phyloP scores from a whole-genome alignment of 2,888 invertebrate genomes.

The Diadegma fenestrale region DNA sequence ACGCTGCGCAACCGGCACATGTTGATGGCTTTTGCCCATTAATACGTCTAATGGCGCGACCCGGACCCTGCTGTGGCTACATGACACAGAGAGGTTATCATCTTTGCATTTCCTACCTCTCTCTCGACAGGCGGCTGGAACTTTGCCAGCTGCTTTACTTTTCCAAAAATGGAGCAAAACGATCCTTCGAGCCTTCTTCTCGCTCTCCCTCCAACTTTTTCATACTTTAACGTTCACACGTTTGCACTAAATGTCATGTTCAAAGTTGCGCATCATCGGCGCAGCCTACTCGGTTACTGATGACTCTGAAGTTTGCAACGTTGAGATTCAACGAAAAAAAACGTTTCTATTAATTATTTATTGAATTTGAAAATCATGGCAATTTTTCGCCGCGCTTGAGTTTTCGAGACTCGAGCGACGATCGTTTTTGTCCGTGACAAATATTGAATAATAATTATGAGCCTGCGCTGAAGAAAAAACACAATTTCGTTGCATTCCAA shows the following conservation, averaged over 20 bases:
- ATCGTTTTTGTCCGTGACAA: too few relatives aligned
- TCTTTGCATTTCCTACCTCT: constrained; percentile 4
- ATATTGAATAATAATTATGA: too few relatives aligned
- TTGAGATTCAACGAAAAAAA: too few relatives aligned
- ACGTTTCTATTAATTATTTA: too few relatives aligned
- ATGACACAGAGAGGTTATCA: constrained; percentile 10
- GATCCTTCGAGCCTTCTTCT: constrained; percentile 13
- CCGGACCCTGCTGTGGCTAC: constrained; percentile 33
- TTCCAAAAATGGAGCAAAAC: constrained; percentile 69
- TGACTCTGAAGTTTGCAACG: too few relatives aligned
- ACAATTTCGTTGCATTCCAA: too few relatives aligned
- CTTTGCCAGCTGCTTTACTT: constrained; percentile 67
- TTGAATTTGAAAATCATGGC: too few relatives aligned
- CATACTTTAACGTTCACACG: background rate
- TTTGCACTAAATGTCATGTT: constrained; percentile 25
- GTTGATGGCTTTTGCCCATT: constrained; percentile 75
- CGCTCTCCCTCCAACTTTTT: background rate
- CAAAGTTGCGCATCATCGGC: constrained; percentile 36
- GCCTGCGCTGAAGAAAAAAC: too few relatives aligned
- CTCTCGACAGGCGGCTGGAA: constrained; percentile 63
- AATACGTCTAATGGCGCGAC: constrained; percentile 72
- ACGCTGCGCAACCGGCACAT: constrained; percentile 50
- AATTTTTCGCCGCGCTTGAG: too few relatives aligned
- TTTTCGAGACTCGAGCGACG: too few relatives aligned
- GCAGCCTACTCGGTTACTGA: constrained; percentile 24